phyloP scores from a whole-genome alignment of 2,797 vertebrate species.

The Mastacembelus armatus region DNA sequence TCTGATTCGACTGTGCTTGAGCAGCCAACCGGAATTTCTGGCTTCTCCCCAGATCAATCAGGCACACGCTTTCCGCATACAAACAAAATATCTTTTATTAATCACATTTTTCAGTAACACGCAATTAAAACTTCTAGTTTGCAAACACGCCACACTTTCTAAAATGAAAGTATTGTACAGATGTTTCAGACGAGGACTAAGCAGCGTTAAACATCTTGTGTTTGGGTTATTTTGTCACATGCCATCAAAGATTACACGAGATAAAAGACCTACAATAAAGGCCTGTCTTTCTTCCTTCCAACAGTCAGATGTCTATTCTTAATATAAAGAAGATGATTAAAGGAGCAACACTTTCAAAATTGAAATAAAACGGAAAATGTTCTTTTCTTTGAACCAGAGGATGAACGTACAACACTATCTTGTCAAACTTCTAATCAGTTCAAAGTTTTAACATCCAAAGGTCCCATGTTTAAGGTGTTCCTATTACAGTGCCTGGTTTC shows the following conservation, averaged over 20 bases:
- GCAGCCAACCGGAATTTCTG: too few relatives aligned
- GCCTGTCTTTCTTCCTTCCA: constrained; percentile 12
- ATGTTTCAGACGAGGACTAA: constrained; percentile 33
- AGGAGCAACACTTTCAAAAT: background rate
- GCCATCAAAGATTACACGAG: constrained; percentile 34
- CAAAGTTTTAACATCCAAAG: constrained; percentile 3
- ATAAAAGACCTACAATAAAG: constrained; percentile 45
- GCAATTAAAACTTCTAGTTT: background rate
- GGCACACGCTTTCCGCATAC: background rate
- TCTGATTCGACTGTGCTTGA: too few relatives aligned
- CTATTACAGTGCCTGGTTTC: constrained; percentile 11
- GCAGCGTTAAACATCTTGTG: constrained; percentile 46
- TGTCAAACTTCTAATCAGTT: constrained; percentile 21
- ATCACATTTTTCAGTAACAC: constrained; percentile 23
- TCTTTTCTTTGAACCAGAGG: background rate
- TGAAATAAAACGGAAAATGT: constrained; percentile 12
- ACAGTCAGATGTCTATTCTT: constrained; percentile 16
- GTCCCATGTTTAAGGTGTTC: background rate
- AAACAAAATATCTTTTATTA: constrained; percentile 49
- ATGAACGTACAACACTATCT: background rate
- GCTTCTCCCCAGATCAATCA: too few relatives aligned
- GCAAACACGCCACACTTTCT: constrained; percentile 53
- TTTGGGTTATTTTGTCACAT: constrained; percentile 42
- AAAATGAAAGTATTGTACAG: constrained; percentile 62
- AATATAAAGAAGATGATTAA: constrained; percentile 19